These are phyloP conservation scores for Andrena praecox DNA, from an alignment of 2,888 invertebrate genomes.

Conservation along the genomic window DNA sequence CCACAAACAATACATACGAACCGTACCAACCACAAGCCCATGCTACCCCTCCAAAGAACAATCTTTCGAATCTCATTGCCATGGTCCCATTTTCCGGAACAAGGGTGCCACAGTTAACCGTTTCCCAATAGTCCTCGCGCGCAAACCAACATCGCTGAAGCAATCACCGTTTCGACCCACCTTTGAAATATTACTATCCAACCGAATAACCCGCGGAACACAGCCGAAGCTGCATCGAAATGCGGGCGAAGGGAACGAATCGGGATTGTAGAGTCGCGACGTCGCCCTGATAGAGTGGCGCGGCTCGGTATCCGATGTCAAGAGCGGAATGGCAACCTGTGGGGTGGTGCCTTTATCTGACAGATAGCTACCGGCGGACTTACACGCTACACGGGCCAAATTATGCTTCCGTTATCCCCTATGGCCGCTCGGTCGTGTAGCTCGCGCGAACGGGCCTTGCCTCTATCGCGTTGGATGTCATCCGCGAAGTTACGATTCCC, in stretches of 20 bases:
- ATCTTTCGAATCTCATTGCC: conserved; percentile 1
- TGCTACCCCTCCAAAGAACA: not conserved
- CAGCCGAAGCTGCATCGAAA: not conserved
- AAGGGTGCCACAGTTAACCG: not conserved
- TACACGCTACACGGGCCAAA: conserved; percentile 69
- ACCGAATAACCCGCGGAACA: not conserved
- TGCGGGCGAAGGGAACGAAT: not conserved
- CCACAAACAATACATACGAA: too few relatives aligned
- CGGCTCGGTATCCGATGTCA: conserved; percentile 52
- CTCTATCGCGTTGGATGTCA: conserved; percentile 49
- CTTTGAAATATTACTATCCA: conserved; percentile 16
- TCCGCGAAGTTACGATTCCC: conserved; percentile 61
- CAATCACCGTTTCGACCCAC: not conserved
- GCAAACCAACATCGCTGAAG: not conserved
- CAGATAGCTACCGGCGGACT: conserved; percentile 68
- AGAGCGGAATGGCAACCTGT: conserved; percentile 60
- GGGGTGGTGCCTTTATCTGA: conserved; percentile 71
- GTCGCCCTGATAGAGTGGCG: not conserved
- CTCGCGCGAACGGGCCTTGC: conserved; percentile 26
- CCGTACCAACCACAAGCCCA: not conserved
- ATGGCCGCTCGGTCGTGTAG: conserved; percentile 38
- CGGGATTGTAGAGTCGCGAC: conserved; percentile 20
- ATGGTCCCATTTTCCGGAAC: not conserved
- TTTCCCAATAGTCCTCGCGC: not conserved
- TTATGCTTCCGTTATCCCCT: conserved; percentile 65